phyloP scores from a whole-genome alignment of 53 echinoderm and acorn worm genomes.

The Echinarachnius parma region DNA sequence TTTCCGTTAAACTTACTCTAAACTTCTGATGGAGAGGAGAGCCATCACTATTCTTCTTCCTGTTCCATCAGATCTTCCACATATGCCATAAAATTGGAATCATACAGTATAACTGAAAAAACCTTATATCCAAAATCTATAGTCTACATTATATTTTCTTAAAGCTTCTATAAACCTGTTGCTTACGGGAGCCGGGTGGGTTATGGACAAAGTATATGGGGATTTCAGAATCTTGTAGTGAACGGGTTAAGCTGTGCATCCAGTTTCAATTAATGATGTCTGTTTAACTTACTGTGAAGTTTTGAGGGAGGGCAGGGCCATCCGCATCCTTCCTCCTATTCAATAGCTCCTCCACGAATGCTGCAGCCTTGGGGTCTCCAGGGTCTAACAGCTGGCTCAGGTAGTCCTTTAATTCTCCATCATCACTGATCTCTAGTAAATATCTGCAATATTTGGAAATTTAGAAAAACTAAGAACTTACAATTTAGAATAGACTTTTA shows the following conservation, averaged over 20 bases:
- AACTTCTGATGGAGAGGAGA: too few species aligned
- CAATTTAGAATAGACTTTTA: background rate
- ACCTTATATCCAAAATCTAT: too few species aligned
- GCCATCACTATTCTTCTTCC: too few species aligned
- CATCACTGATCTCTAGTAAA: slow-evolving; percentile 23
- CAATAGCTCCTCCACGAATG: slow-evolving; percentile 19
- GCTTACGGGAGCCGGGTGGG: too few species aligned
- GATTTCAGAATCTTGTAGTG: background rate
- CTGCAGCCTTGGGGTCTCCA: background rate
- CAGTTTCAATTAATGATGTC: too few species aligned
- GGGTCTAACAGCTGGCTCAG: slow-evolving; percentile 13
- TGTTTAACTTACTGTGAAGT: slow-evolving; percentile 42
- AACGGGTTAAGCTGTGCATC: background rate
- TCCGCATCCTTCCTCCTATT: slow-evolving; percentile 12
- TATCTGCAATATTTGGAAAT: slow-evolving; percentile 16
- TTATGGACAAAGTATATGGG: too few species aligned
- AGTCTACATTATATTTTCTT: too few species aligned
- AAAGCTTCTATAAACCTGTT: too few species aligned
- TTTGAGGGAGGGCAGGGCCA: slow-evolving; percentile 19
- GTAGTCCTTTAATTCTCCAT: slow-evolving; percentile 18
- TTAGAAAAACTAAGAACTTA: background rate
- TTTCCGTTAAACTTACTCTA: too few species aligned
- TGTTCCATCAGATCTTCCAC: too few species aligned
- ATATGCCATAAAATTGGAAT: too few species aligned
- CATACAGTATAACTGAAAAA: too few species aligned